These are phyloP conservation scores for Pachyseris speciosa DNA, from an alignment of 64 coral and sea anemone genomes.

Conservation along the genomic window DNA sequence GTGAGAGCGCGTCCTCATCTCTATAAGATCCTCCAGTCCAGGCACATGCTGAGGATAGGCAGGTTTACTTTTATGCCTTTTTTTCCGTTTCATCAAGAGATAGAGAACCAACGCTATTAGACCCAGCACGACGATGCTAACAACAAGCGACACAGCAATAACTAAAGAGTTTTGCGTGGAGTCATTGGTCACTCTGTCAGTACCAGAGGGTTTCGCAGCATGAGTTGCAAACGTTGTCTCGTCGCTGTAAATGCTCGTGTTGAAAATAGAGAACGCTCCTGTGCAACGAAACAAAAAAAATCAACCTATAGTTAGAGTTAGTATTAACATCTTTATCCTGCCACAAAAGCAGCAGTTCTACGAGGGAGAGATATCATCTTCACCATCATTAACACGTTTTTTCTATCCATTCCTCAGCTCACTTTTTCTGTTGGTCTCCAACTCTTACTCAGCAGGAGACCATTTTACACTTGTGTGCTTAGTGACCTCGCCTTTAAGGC, in stretches of 20 bases:
- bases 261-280: constrained; percentile 17
- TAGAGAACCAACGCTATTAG: not conserved
- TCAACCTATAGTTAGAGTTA: not conserved
- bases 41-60: constrained; percentile 1
- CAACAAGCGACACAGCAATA: not conserved
- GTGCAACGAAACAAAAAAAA: not conserved
- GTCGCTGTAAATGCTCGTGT: constrained; percentile 5
- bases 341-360: too few relatives aligned
- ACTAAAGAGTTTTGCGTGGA: not conserved
- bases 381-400: not conserved
- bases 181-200: not conserved
- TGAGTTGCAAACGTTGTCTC: not conserved
- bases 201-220: too few relatives aligned
- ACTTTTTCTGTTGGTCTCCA: too few relatives aligned
- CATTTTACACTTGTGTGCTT: too few relatives aligned
- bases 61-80: not conserved
- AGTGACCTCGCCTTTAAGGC: too few relatives aligned
- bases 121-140: not conserved
- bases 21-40: constrained; percentile 32
- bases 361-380: too few relatives aligned
- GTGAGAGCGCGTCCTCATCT: constrained; percentile 7
- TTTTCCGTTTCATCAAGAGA: not conserved
- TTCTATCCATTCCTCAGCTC: too few relatives aligned
- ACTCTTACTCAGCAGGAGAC: too few relatives aligned
- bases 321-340: too few relatives aligned